phyloP scores from a whole-genome alignment of 2,797 vertebrate species.

The Thamnophis elegans region DNA sequence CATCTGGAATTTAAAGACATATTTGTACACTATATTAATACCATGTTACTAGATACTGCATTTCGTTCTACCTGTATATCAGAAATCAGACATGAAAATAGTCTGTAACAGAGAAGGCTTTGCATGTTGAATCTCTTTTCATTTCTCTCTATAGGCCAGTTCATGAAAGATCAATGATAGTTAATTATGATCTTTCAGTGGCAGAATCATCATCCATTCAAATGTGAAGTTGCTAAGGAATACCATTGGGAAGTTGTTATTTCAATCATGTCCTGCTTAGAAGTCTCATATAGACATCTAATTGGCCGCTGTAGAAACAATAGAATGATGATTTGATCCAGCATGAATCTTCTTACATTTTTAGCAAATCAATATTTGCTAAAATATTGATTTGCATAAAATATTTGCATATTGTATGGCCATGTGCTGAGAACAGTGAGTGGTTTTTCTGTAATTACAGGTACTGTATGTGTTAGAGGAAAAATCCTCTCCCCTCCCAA shows the following conservation, averaged over 20 bases:
- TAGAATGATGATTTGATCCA: background rate
- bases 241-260: background rate
- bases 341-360: background rate
- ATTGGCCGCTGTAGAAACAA: background rate
- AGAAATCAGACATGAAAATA: background rate
- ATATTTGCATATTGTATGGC: background rate
- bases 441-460: background rate
- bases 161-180: background rate
- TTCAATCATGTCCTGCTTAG: background rate
- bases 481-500: too few species aligned
- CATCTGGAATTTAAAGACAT: constrained; percentile 26
- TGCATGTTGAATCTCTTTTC: constrained; percentile 19
- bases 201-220: background rate
- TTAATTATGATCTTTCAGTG: background rate
- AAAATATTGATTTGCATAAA: too few species aligned
- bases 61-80: constrained; percentile 32
- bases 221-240: background rate
- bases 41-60: constrained; percentile 29
- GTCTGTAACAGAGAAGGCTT: constrained; percentile 17
- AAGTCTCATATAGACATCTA: background rate
- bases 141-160: background rate
- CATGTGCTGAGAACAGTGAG: background rate
- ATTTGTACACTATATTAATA: constrained; percentile 39
- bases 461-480: background rate
- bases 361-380: background rate